Conservation (phyloP, 2,888 invertebrate species). For the Prionchulus punctatus region DNA sequence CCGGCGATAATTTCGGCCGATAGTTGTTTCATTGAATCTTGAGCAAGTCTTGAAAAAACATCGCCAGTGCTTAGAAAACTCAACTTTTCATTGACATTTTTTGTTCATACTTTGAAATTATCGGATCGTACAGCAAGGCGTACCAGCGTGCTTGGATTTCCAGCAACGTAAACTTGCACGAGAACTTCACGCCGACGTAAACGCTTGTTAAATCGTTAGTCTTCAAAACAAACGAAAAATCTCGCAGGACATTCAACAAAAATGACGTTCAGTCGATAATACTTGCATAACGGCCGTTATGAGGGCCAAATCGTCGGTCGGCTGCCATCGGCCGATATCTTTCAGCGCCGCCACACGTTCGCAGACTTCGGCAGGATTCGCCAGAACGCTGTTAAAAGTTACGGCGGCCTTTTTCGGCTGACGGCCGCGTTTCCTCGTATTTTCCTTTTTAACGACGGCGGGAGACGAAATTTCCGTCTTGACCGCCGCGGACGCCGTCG, state of each 20-base stretch:
- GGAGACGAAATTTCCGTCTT: too few relatives aligned
- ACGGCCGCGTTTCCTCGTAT: too few relatives aligned
- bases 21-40: slow-evolving; percentile 77
- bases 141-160: slow-evolving; percentile 94
- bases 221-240: too few relatives aligned
- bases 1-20: slow-evolving; percentile 74
- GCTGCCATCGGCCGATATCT: slow-evolving; percentile 73
- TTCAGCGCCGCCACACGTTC: not conserved
- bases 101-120: slow-evolving; percentile 50
- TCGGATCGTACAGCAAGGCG: slow-evolving; percentile 79
- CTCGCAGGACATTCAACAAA: too few relatives aligned
- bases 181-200: slow-evolving; percentile 80
- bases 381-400: too few relatives aligned
- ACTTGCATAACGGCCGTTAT: slow-evolving; percentile 83
- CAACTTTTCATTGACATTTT: not conserved
- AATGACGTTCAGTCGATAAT: slow-evolving; percentile 5
- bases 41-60: slow-evolving; percentile 49
- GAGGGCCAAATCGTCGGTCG: slow-evolving; percentile 81
- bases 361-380: too few relatives aligned
- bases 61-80: not conserved
- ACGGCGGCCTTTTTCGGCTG: too few relatives aligned
- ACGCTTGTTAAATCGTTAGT: slow-evolving; percentile 48
- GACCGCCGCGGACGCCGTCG: too few relatives aligned
- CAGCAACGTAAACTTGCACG: slow-evolving; percentile 76
- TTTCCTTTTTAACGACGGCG: too few relatives aligned